A percentile compares a stretch with the other conserved stretches of the same genome.
phyloP scores from a whole-genome alignment of 2,888 invertebrate genomes.

The Tinea semifulvella region DNA sequence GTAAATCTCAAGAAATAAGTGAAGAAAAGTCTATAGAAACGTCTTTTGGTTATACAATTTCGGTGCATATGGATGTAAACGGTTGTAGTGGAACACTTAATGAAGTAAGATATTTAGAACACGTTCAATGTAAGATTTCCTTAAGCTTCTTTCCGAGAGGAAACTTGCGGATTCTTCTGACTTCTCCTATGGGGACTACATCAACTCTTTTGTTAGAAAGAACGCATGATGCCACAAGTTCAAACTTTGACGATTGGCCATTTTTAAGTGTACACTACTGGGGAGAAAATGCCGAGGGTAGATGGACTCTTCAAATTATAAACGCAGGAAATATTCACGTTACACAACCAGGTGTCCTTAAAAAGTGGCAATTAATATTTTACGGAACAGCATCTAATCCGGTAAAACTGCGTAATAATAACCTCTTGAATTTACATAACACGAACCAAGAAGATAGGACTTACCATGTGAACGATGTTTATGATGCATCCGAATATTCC shows the following conservation, averaged over 20 bases:
- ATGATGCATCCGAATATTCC: constrained; percentile 68
- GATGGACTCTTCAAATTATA: constrained; percentile 86
- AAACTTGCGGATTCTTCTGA: constrained; percentile 86
- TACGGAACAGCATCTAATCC: constrained; percentile 93
- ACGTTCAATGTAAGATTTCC: constrained; percentile 96
- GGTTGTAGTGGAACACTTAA: constrained; percentile 89
- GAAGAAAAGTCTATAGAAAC: constrained; percentile 84
- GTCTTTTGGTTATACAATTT: constrained; percentile 78
- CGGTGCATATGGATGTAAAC: constrained; percentile 88
- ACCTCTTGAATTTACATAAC: constrained; percentile 56
- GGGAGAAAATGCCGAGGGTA: constrained; percentile 91
- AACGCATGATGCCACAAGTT: constrained; percentile 88
- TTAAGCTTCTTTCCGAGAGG: constrained; percentile 92
- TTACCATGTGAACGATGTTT: constrained; percentile 72
- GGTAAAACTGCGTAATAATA: constrained; percentile 72
- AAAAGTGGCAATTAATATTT: constrained; percentile 96
- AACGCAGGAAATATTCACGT: constrained; percentile 81
- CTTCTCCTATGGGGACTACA: constrained; percentile 93
- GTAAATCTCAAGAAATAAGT: constrained; percentile 88
- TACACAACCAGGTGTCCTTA: constrained; percentile 85
- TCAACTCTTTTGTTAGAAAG: constrained; percentile 94
- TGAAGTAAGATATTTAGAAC: constrained; percentile 92
- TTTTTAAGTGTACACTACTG: constrained; percentile 98
- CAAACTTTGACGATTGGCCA: constrained; percentile 98
- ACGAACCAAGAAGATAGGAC: constrained; percentile 54